Evolutionary conservation across 2,113 vertebrate species (phyloP), one percentile per base, ranked within the genome.

Genomic region (Thymallus thymallus): DNA sequence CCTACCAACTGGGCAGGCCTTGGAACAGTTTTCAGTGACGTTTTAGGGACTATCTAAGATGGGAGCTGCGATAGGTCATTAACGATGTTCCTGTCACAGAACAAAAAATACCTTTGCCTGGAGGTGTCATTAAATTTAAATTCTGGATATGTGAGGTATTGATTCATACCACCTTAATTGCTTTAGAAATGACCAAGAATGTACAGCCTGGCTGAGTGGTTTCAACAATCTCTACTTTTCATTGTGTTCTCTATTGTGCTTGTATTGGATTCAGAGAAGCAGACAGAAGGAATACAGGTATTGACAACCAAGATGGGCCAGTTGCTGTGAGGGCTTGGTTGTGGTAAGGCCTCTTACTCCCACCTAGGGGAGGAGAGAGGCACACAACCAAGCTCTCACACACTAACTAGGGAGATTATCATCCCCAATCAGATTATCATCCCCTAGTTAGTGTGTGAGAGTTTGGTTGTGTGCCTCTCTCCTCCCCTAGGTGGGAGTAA

Each of bases 31-130:
- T 77, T 65, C 71, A 55, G 61, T 77, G 83, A 85, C 74, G 77
- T 81, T 76, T 74, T 48, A 46, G 73, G 76, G 87, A 60, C 41
- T 58, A 69, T 46, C 23, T 77, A 79, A 69, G 78, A 78, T 65
- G 76, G 70, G 73, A 2, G 6, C 30, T 45, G 71, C 71, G 76
- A 85, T 87, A 82, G 76, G 87, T 88, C 84, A 84, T 84, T 88
- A 91, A 84, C 83, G 83, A 91, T 83, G 76, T 75, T 69, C 13
- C 84, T 87, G 85, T 85, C 86, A 82, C 71, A 68, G 70, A 13
- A 60, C 68, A 56, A 76, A 77, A 82, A 82, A 75, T 51, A 67
- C 72, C 67, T 24, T 81, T 51, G 75, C 81, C 82, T 75, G n/a
- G 56, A 77, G 75, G 77, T 81, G 74, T 84, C 76, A 81, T 90